Evolutionary conservation across 1,140 invertebrate species (phyloP).

Genomic region (Nasonia vitripennis): DNA sequence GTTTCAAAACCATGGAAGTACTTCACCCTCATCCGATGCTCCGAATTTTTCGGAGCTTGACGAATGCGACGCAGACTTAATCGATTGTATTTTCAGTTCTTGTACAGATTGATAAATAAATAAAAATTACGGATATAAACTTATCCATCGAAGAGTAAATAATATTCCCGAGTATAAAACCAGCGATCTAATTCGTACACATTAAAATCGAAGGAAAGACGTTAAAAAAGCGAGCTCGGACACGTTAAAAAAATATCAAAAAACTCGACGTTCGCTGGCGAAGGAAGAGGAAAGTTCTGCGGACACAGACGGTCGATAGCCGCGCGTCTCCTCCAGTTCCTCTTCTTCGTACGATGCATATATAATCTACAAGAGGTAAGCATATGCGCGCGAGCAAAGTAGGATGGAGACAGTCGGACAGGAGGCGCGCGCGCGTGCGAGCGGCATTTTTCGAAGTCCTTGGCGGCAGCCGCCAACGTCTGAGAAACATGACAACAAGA

Average conservation of each 20-base stretch:
- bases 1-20: not conserved
- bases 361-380: not conserved
- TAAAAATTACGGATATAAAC: no score
- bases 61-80: not conserved
- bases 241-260: not conserved
- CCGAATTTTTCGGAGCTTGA: not conserved
- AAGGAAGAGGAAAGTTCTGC: not conserved
- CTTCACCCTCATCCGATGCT: not conserved
- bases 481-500: slow-evolving; percentile 67
- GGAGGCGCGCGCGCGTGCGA: slow-evolving; percentile 45
- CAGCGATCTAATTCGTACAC: no score
- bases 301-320: slow-evolving; percentile 2
- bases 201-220: not conserved
- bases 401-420: slow-evolving; percentile 48
- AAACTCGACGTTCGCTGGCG: not conserved
- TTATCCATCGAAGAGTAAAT: no score
- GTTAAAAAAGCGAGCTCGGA: no score
- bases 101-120: no score
- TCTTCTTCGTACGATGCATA: not conserved
- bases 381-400: slow-evolving; percentile 45
- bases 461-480: slow-evolving; percentile 57
- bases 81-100: not conserved
- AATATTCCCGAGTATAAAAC: no score
- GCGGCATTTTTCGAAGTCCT: slow-evolving; percentile 35
- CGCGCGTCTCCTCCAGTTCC: not conserved